These are phyloP conservation scores for Hirundichthys speculiger DNA, from an alignment of 2,113 vertebrate genomes.

Conservation along the genomic window DNA sequence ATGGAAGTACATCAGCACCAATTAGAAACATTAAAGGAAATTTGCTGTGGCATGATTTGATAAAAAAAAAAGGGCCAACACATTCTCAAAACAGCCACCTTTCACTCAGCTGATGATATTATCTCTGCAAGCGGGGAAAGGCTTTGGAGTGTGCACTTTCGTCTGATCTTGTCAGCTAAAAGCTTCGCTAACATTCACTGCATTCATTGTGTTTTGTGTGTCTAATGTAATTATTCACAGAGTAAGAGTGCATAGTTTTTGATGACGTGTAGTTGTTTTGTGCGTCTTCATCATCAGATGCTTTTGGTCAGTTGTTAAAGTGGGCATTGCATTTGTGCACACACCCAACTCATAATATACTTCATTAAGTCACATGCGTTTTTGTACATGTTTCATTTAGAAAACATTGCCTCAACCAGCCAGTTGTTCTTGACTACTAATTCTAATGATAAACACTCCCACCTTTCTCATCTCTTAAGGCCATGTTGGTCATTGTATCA, in stretches of 20 bases:
- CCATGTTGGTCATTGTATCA: slow-evolving; percentile 49
- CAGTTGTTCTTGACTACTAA: slow-evolving; percentile 3
- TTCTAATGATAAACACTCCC: slow-evolving; percentile 11
- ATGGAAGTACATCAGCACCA: slow-evolving; percentile 54
- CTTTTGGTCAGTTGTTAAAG: not conserved
- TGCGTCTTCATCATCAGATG: slow-evolving; percentile 34
- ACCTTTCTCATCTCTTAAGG: slow-evolving; percentile 23
- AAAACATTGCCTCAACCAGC: slow-evolving; percentile 16
- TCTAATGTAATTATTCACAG: slow-evolving; percentile 48
- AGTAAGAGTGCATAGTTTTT: slow-evolving; percentile 22
- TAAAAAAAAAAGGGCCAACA: slow-evolving; percentile 40
- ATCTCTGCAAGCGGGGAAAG: slow-evolving; percentile 22
- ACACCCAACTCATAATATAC: slow-evolving; percentile 22
- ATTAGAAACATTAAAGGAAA: slow-evolving; percentile 46
- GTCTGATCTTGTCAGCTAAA: slow-evolving; percentile 51
- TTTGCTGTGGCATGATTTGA: slow-evolving; percentile 56
- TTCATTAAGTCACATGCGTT: slow-evolving; percentile 21
- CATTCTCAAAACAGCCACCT: slow-evolving; percentile 39
- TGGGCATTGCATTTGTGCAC: not conserved
- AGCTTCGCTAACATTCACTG: slow-evolving; percentile 24
- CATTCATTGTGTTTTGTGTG: not conserved
- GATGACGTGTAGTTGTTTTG: slow-evolving; percentile 24
- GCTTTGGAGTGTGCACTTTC: slow-evolving; percentile 8
- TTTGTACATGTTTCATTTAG: slow-evolving; percentile 29
- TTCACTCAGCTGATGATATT: slow-evolving; percentile 40